Evolutionary conservation across 2,113 vertebrate genomes (phyloP).

Genomic region (Cichladusa arquata): DNA sequence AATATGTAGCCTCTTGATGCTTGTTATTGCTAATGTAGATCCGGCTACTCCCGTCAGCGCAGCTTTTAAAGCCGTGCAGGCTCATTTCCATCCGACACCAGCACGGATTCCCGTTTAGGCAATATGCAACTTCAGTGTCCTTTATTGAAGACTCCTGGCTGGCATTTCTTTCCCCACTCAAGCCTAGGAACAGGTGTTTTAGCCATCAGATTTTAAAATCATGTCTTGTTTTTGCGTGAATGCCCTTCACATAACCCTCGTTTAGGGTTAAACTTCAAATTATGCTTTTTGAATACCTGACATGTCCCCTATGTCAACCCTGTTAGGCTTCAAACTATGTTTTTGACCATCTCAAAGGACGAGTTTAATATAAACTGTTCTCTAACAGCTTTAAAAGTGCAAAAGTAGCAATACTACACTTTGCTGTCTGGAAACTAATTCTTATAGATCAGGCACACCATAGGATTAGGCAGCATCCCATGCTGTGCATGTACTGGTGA

Average conservation of each 20-base stretch:
- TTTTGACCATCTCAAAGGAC: background rate
- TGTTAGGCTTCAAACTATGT: background rate
- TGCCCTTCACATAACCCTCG: background rate
- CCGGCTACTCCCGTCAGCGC: background rate
- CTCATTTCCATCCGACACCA: background rate
- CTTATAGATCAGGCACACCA: background rate
- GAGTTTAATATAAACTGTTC: background rate
- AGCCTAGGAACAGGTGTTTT: background rate
- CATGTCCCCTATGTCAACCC: background rate
- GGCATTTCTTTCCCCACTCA: background rate
- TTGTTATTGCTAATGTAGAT: background rate
- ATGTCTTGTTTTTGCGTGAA: background rate
- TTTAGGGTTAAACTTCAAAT: background rate
- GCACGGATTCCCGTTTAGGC: background rate
- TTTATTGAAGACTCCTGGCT: background rate
- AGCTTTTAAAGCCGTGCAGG: background rate
- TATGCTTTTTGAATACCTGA: rapidly evolving
- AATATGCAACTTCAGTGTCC: background rate
- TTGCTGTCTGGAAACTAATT: background rate
- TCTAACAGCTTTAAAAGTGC: background rate
- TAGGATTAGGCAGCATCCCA: background rate
- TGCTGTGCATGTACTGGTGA: background rate
- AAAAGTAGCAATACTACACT: background rate
- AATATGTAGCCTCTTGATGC: background rate
- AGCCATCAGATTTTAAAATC: background rate